These are phyloP conservation scores for Macrochelys suwanniensis DNA, from an alignment of 2,797 vertebrate species.

Conservation along the genomic window DNA sequence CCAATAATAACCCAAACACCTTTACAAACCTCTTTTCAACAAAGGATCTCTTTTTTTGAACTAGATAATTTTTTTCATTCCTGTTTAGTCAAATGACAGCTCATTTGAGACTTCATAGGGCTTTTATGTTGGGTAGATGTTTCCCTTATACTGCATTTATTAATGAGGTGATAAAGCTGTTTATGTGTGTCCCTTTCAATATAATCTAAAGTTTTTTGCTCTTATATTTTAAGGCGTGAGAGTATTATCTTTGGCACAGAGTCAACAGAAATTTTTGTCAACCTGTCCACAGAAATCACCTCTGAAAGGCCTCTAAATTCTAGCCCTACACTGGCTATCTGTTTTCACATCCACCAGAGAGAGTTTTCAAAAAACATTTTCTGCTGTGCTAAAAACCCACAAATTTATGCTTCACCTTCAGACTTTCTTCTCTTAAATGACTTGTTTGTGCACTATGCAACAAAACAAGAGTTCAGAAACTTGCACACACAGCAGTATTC, in stretches of 20 bases:
- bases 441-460: constrained; percentile 75
- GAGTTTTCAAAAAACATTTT: constrained; percentile 65
- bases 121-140: constrained; percentile 17
- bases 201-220: constrained; percentile 15
- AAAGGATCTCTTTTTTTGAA: neutral
- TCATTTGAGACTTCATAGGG: neutral
- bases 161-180: constrained; percentile 49
- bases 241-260: constrained; percentile 53
- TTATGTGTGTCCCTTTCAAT: constrained; percentile 45
- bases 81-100: constrained; percentile 14
- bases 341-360: constrained; percentile 37
- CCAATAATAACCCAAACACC: neutral
- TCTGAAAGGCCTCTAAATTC: neutral
- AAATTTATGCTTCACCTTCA: constrained; percentile 82
- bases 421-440: constrained; percentile 79
- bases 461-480: constrained; percentile 71
- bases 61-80: neutral
- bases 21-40: neutral
- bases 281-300: constrained; percentile 47
- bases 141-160: constrained; percentile 44
- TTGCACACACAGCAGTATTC: constrained; percentile 47
- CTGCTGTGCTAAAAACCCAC: constrained; percentile 23
- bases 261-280: constrained; percentile 39
- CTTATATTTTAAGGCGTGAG: neutral
- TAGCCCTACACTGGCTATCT: constrained; percentile 11